A percentile compares a stretch with the other conserved stretches of the same genome.
These are phyloP conservation scores for Mus minutoides DNA, from an alignment of 2,797 vertebrate genomes.

Conservation along the genomic window DNA sequence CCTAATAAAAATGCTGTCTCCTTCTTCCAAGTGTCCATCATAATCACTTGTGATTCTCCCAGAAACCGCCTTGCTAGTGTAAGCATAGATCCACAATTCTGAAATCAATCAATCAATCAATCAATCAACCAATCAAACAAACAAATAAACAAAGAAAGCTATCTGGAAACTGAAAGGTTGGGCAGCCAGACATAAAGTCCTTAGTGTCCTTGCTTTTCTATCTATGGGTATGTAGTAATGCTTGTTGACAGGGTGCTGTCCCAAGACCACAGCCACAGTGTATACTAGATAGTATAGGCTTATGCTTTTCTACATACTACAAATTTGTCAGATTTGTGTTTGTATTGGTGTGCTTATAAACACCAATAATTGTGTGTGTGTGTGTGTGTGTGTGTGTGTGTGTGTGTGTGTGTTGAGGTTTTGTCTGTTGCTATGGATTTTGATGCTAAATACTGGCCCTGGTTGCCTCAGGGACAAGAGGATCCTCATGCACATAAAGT, in stretches of 20 bases:
- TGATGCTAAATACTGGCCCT: background rate
- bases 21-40: background rate
- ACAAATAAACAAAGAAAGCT: background rate
- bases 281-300: background rate
- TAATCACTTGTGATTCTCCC: background rate
- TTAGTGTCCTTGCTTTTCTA: background rate
- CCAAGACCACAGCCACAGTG: background rate
- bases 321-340: background rate
- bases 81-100: background rate
- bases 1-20: background rate
- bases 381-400: background rate
- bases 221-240: background rate
- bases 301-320: background rate
- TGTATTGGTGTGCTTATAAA: background rate
- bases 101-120: background rate
- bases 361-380: background rate
- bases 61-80: background rate
- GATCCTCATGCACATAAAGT: background rate
- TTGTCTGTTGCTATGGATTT: background rate
- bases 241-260: background rate
- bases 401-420: background rate
- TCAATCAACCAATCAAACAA: background rate
- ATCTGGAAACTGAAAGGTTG: constrained; percentile 24
- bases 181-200: background rate
- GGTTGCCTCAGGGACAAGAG: background rate